Percentiles rank a stretch among this genome's conserved stretches.
Evolutionary conservation across 2,113 vertebrate species (phyloP).

Genomic region (Myrmophylax atrothorax): DNA sequence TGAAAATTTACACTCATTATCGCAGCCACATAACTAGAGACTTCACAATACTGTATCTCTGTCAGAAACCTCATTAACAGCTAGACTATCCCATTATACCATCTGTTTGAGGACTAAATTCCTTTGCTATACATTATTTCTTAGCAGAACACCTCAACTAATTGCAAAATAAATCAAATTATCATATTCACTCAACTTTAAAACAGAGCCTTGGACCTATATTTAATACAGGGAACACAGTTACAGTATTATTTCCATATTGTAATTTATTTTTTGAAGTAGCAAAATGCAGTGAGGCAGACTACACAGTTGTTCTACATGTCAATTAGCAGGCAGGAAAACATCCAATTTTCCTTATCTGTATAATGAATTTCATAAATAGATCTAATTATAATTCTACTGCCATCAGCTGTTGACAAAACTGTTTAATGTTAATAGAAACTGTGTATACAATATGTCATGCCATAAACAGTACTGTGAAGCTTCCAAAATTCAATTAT

Average conservation of each 20-base stretch:
- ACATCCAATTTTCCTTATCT: slow-evolving; percentile 39
- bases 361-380: slow-evolving; percentile 49
- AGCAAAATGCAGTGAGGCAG: not conserved
- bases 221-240: not conserved
- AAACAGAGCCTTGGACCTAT: not conserved
- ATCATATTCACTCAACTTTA: not conserved
- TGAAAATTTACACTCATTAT: not conserved
- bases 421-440: slow-evolving; percentile 51
- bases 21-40: not conserved
- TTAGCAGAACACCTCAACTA: not conserved
- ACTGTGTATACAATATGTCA: slow-evolving; percentile 25
- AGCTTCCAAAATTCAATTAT: slow-evolving; percentile 43
- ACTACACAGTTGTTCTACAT: not conserved
- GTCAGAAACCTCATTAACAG: not conserved
- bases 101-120: not conserved
- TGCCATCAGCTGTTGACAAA: slow-evolving; percentile 54
- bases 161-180: slow-evolving; percentile 5
- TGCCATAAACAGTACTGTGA: slow-evolving; percentile 1
- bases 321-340: slow-evolving; percentile 49
- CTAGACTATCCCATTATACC: not conserved
- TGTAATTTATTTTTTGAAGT: not conserved
- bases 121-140: not conserved
- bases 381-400: slow-evolving; percentile 59
- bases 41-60: not conserved
- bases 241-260: not conserved